These are phyloP conservation scores for Harpagoxenus sublaevis DNA, from an alignment of 2,888 invertebrate genomes.

Conservation along the genomic window DNA sequence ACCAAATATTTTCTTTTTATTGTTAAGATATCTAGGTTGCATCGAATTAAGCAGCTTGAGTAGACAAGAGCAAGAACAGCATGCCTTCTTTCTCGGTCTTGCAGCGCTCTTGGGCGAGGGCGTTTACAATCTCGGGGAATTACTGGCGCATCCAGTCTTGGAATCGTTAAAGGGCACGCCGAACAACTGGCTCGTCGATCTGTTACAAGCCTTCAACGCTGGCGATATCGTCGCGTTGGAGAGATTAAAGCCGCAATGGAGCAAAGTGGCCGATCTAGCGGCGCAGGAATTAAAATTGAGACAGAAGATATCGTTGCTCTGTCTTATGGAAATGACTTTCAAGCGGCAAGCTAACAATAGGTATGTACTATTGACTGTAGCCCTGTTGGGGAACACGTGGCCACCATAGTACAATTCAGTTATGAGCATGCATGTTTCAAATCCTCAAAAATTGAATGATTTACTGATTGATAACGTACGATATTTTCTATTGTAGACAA, in stretches of 20 bases:
- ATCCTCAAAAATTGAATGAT: background rate
- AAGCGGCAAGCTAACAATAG: constrained; percentile 95
- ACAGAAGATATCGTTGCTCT: constrained; percentile 97
- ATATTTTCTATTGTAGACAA: constrained; percentile 87
- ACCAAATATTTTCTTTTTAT: constrained; percentile 16
- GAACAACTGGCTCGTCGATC: constrained; percentile 95
- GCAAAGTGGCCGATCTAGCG: constrained; percentile 93
- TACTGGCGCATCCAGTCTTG: constrained; percentile 97
- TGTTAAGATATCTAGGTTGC: constrained; percentile 90
- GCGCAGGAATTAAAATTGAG: constrained; percentile 93
- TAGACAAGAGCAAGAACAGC: constrained; percentile 90
- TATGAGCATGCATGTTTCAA: background rate
- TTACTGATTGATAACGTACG: background rate
- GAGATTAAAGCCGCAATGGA: constrained; percentile 91
- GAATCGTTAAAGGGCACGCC: constrained; percentile 93
- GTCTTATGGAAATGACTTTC: constrained; percentile 99
- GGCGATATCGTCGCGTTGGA: constrained; percentile 93
- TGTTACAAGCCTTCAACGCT: constrained; percentile 94
- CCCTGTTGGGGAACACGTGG: no score
- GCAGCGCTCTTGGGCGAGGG: constrained; percentile 98
- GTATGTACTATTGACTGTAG: constrained; percentile 65
- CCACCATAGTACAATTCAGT: background rate
- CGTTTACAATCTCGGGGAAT: constrained; percentile 98
- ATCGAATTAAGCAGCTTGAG: constrained; percentile 90
- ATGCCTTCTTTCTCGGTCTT: constrained; percentile 96